Percentiles rank a stretch among this genome's conserved stretches.
Conservation (phyloP, 1,140 invertebrate species). For the Drosophila sproati region DNA sequence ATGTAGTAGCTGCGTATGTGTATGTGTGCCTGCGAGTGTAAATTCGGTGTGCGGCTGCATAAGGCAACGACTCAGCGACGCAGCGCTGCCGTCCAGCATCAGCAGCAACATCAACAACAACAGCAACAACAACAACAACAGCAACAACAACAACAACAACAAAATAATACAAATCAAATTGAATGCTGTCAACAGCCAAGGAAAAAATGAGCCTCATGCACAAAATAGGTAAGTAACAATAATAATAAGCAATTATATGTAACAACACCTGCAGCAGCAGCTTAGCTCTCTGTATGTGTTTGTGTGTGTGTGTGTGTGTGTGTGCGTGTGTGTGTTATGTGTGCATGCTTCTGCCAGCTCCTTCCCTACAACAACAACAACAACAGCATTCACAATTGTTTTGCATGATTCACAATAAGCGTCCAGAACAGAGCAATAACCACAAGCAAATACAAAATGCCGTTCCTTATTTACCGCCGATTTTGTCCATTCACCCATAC, state of each 20-base stretch:
- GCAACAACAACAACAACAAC: slow-evolving; percentile 18
- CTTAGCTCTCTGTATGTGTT: slow-evolving; percentile 17
- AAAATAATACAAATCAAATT: slow-evolving; percentile 32
- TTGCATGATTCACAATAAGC: slow-evolving; percentile 30
- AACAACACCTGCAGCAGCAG: slow-evolving; percentile 34
- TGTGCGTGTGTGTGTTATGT: slow-evolving; percentile 1
- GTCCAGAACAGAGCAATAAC: slow-evolving; percentile 4
- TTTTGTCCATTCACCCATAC: slow-evolving; percentile 23
- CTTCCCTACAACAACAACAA: slow-evolving; percentile 14
- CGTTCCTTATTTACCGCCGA: slow-evolving; percentile 30
- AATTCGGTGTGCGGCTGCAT: slow-evolving; percentile 54
- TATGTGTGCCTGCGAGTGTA: slow-evolving; percentile 48
- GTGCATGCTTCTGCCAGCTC: slow-evolving; percentile 9
- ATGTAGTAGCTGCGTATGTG: slow-evolving; percentile 12
- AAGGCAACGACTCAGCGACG: slow-evolving; percentile 44
- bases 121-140: slow-evolving; percentile 25
- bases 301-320: background rate
- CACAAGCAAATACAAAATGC: slow-evolving; percentile 27
- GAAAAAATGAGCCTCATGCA: slow-evolving; percentile 67
- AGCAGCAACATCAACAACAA: slow-evolving; percentile 24
- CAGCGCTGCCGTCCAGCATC: slow-evolving; percentile 37
- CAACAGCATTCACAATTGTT: background rate
- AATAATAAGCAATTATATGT: slow-evolving; percentile 8
- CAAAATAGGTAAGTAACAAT: slow-evolving; percentile 61
- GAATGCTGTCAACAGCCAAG: slow-evolving; percentile 42